phyloP scores from a whole-genome alignment of 2,113 vertebrate species.

The Boleophthalmus pectinirostris region DNA sequence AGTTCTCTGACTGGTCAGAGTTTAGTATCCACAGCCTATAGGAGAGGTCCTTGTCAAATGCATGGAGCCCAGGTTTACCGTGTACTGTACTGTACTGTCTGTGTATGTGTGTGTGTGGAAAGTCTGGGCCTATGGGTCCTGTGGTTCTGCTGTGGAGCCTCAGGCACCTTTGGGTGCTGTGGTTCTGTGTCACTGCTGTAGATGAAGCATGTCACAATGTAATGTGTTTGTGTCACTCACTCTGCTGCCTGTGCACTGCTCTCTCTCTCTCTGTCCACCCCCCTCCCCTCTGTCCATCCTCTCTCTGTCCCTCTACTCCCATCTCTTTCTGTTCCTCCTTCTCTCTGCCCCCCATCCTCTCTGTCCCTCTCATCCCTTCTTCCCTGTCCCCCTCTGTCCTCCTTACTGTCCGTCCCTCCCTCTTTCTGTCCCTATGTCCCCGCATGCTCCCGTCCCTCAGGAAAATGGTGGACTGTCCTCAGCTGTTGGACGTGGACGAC shows the following conservation, averaged over 20 bases:
- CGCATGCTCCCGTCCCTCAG: slow-evolving; percentile 70
- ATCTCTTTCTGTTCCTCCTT: background rate
- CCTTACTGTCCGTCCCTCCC: too few relatives aligned
- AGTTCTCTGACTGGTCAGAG: too few relatives aligned
- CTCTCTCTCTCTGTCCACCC: slow-evolving; percentile 4
- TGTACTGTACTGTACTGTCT: slow-evolving; percentile 52
- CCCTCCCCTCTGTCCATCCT: slow-evolving; percentile 20
- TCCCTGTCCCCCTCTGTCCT: too few relatives aligned
- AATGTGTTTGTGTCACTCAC: slow-evolving; percentile 51
- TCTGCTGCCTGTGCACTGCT: slow-evolving; percentile 79
- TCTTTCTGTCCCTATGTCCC: slow-evolving; percentile 4
- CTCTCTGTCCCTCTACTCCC: background rate
- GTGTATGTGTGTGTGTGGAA: slow-evolving; percentile 39
- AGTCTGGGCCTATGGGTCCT: too few relatives aligned
- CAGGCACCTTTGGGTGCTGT: slow-evolving; percentile 43
- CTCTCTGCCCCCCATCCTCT: background rate
- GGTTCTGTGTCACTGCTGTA: slow-evolving; percentile 54
- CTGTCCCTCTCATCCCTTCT: background rate
- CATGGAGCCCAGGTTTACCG: slow-evolving; percentile 27
- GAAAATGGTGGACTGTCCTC: slow-evolving; percentile 96
- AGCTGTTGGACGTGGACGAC: slow-evolving; percentile 99
- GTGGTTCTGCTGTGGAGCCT: too few relatives aligned
- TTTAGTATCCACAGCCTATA: background rate
- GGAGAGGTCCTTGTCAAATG: background rate
- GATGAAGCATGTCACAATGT: slow-evolving; percentile 77